phyloP scores from a whole-genome alignment of 2,888 invertebrate genomes.

The Agrilus mali region DNA sequence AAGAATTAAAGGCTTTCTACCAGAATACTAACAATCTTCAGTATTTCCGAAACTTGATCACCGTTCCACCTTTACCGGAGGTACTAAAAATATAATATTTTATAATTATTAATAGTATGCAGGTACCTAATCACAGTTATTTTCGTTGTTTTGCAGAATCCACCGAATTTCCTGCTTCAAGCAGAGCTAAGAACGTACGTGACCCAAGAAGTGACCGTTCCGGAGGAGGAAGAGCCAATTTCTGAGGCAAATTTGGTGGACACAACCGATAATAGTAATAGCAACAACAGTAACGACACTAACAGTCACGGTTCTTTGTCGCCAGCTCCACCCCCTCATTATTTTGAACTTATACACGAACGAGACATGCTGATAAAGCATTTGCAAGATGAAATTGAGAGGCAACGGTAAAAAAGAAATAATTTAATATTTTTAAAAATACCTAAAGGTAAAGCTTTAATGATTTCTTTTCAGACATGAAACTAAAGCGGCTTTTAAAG shows the following conservation, averaged over 20 bases:
- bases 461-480: slow-evolving; percentile 33
- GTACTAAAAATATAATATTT: slow-evolving; percentile 31
- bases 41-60: slow-evolving; percentile 93
- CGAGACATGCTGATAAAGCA: slow-evolving; percentile 69
- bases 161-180: slow-evolving; percentile 89
- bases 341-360: slow-evolving; percentile 38
- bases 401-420: slow-evolving; percentile 41
- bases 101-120: neutral
- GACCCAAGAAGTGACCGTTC: slow-evolving; percentile 82
- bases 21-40: slow-evolving; percentile 86
- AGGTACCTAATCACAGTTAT: neutral
- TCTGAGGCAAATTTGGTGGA: slow-evolving; percentile 53
- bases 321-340: slow-evolving; percentile 30
- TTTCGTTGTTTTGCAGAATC: slow-evolving; percentile 39
- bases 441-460: too few relatives aligned
- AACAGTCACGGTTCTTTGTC: slow-evolving; percentile 31
- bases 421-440: neutral
- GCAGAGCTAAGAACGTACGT: slow-evolving; percentile 89
- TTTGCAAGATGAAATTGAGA: slow-evolving; percentile 61
- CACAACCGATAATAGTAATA: slow-evolving; percentile 41
- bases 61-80: slow-evolving; percentile 83
- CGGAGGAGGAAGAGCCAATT: slow-evolving; percentile 48
- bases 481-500: slow-evolving; percentile 38
- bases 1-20: slow-evolving; percentile 82
- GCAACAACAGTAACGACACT: slow-evolving; percentile 25